Conservation (phyloP, 2,888 invertebrate species). For the Gymnoscelis rufifasciata region DNA sequence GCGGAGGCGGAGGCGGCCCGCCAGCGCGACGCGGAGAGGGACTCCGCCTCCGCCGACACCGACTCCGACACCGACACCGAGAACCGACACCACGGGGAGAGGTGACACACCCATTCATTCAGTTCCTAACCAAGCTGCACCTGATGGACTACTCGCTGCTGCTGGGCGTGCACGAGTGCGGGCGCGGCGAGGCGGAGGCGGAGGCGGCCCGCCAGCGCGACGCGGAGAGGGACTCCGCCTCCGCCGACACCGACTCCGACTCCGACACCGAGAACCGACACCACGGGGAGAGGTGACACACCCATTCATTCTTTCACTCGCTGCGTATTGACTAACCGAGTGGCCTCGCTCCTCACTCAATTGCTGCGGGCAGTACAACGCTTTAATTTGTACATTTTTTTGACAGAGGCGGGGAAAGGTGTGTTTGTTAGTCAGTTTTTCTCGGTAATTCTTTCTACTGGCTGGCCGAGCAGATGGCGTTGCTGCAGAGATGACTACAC, state of each 20-base stretch:
- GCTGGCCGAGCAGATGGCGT: too few species aligned
- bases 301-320: too few species aligned
- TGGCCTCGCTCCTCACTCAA: neutral
- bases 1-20: slow-evolving; percentile 83
- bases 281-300: slow-evolving; percentile 42
- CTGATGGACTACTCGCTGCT: neutral
- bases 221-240: slow-evolving; percentile 61
- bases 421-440: too few species aligned
- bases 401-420: too few species aligned
- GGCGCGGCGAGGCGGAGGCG: slow-evolving; percentile 88
- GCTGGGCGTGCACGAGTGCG: slow-evolving; percentile 93
- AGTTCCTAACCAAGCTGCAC: neutral
- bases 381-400: too few species aligned
- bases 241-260: slow-evolving; percentile 27
- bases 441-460: too few species aligned
- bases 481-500: too few species aligned
- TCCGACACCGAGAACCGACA: slow-evolving; percentile 74
- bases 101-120: neutral
- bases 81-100: slow-evolving; percentile 45
- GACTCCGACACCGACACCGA: slow-evolving; percentile 68
- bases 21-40: slow-evolving; percentile 72
- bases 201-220: slow-evolving; percentile 80
- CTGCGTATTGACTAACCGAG: neutral
- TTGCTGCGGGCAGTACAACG: too few species aligned
- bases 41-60: slow-evolving; percentile 28